phyloP scores from a whole-genome alignment of 2,113 vertebrate genomes.

The Mesembrinibis cayennensis region DNA sequence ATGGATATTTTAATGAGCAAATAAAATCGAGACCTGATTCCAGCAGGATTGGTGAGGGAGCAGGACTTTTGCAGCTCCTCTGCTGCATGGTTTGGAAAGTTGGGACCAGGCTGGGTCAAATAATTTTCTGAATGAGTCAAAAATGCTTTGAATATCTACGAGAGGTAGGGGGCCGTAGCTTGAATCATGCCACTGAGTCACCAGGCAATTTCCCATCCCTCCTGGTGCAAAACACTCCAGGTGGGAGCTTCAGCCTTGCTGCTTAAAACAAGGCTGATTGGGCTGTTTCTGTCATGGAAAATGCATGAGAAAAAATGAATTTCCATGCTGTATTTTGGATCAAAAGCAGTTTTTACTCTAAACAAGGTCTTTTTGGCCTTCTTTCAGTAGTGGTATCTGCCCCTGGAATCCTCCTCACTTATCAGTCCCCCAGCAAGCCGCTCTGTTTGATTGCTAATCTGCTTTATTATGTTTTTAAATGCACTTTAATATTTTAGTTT shows the following conservation, averaged over 20 bases:
- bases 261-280: conserved; percentile 47
- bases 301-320: conserved; percentile 37
- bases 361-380: conserved; percentile 19
- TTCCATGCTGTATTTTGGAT: not conserved
- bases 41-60: not conserved
- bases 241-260: not conserved
- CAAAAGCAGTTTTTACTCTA: not conserved
- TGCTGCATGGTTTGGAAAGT: accelerated
- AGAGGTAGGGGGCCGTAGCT: not conserved
- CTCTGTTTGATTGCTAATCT: conserved; percentile 49
- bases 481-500: conserved; percentile 38
- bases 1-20: not conserved
- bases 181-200: not conserved
- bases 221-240: not conserved
- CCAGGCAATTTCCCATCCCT: not conserved
- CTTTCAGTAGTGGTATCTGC: not conserved
- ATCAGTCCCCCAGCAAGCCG: not conserved
- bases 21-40: not conserved
- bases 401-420: not conserved
- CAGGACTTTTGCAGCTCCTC: not conserved
- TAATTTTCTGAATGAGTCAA: not conserved
- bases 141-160: not conserved
- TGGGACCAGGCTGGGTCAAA: not conserved
- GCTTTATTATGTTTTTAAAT: conserved; percentile 57
- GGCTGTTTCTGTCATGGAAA: conserved; percentile 42